phyloP scores from a whole-genome alignment of 2,797 vertebrate species.

The Mormyrops boulengeri region DNA sequence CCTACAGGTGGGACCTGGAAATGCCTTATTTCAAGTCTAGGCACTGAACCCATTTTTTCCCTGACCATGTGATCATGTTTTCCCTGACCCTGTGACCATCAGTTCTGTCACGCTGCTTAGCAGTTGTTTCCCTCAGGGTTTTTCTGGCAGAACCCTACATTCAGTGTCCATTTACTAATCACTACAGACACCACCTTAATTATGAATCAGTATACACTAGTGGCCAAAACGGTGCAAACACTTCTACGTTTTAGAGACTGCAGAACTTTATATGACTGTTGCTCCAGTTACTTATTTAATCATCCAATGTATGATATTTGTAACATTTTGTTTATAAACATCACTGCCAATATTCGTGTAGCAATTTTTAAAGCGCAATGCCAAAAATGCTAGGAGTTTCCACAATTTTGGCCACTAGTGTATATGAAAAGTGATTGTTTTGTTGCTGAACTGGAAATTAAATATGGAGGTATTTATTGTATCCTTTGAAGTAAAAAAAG shows the following conservation, averaged over 20 bases:
- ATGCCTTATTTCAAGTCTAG: not conserved
- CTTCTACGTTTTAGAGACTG: too few relatives aligned
- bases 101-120: not conserved
- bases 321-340: too few relatives aligned
- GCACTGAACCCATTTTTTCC: not conserved
- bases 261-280: too few relatives aligned
- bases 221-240: too few relatives aligned
- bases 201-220: not conserved
- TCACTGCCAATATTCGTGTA: too few relatives aligned
- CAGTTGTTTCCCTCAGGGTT: not conserved
- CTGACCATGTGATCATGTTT: not conserved
- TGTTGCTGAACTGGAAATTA: not conserved
- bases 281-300: too few relatives aligned
- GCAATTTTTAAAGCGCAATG: too few relatives aligned
- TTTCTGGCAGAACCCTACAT: not conserved
- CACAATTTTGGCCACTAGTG: not conserved
- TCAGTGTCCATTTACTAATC: not conserved
- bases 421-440: not conserved
- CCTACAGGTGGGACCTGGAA: not conserved
- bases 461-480: not conserved
- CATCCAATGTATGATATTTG: too few relatives aligned
- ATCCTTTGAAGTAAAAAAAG: not conserved
- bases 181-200: not conserved
- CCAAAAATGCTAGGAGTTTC: too few relatives aligned
- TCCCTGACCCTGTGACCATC: not conserved